Evolutionary conservation across 2,888 invertebrate genomes (phyloP).

Genomic region (Ctena decussata): DNA sequence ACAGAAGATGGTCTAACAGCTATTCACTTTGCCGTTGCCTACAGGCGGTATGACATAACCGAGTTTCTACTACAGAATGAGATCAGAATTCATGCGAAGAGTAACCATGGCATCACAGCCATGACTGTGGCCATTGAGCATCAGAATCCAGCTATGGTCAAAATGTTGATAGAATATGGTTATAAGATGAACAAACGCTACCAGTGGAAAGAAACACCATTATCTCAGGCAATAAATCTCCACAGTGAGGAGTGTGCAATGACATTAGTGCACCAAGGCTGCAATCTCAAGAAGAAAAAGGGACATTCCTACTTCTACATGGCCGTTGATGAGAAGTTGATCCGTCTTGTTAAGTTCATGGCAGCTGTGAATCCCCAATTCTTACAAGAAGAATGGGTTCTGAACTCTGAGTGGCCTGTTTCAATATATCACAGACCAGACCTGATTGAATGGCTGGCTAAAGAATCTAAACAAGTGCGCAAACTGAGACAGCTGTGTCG

Average conservation of each 20-base stretch:
- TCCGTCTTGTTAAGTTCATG: slow-evolving; percentile 75
- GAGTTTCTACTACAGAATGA: slow-evolving; percentile 78
- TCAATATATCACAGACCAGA: slow-evolving; percentile 80
- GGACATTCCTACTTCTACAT: slow-evolving; percentile 77
- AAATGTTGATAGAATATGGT: slow-evolving; percentile 79
- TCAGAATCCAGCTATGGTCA: slow-evolving; percentile 80
- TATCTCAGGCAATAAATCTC: slow-evolving; percentile 81
- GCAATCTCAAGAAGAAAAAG: slow-evolving; percentile 68
- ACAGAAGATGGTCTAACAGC: slow-evolving; percentile 81
- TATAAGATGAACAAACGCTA: slow-evolving; percentile 81
- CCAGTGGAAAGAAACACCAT: slow-evolving; percentile 82
- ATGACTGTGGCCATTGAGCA: slow-evolving; percentile 84
- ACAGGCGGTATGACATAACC: slow-evolving; percentile 79
- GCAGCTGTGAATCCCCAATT: slow-evolving; percentile 76
- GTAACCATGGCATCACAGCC: slow-evolving; percentile 80
- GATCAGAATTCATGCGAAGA: slow-evolving; percentile 77
- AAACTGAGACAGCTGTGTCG: slow-evolving; percentile 75
- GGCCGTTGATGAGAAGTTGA: slow-evolving; percentile 79
- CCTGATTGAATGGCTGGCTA: slow-evolving; percentile 75
- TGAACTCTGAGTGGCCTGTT: slow-evolving; percentile 75
- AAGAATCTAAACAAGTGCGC: slow-evolving; percentile 67
- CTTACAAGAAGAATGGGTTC: slow-evolving; percentile 81
- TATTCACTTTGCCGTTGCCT: slow-evolving; percentile 82
- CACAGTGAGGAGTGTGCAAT: slow-evolving; percentile 83
- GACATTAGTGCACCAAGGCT: slow-evolving; percentile 82